phyloP scores from a whole-genome alignment of 2,113 vertebrate species.

The Gallinago media region DNA sequence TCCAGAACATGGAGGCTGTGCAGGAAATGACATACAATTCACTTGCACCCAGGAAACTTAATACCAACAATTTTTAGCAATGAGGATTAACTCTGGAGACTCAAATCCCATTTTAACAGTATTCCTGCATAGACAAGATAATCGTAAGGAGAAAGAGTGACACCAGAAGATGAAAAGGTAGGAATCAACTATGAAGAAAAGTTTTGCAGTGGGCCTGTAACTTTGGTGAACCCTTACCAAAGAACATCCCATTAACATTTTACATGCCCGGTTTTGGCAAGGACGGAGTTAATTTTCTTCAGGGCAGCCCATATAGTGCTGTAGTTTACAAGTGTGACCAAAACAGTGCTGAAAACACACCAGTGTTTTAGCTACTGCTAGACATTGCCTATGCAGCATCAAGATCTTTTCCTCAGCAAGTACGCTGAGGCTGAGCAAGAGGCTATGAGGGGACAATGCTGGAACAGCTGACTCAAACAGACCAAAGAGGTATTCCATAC shows the following conservation, averaged over 20 bases:
- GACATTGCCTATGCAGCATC: neutral
- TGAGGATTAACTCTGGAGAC: neutral
- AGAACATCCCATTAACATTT: constrained; percentile 41
- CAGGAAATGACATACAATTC: neutral
- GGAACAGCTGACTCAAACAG: neutral
- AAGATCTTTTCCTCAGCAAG: neutral
- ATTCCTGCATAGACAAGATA: neutral
- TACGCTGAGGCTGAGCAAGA: too few species aligned
- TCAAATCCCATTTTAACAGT: too few species aligned
- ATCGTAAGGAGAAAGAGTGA: neutral
- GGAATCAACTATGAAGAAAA: neutral
- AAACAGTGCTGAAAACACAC: neutral
- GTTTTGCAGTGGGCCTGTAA: neutral
- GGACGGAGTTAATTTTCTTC: neutral
- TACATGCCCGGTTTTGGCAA: neutral
- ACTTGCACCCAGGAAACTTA: too few species aligned
- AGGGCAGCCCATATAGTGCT: neutral
- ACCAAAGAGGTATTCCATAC: neutral
- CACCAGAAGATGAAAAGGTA: neutral
- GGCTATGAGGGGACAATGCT: neutral
- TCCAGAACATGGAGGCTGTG: neutral
- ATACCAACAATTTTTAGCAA: neutral
- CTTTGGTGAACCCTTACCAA: neutral
- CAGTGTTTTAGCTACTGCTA: neutral
- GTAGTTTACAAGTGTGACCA: too few species aligned